A percentile compares a stretch with the other conserved stretches of the same genome.
Evolutionary conservation across 2,113 vertebrate genomes (phyloP).

Genomic region (Lagopus leucura): DNA sequence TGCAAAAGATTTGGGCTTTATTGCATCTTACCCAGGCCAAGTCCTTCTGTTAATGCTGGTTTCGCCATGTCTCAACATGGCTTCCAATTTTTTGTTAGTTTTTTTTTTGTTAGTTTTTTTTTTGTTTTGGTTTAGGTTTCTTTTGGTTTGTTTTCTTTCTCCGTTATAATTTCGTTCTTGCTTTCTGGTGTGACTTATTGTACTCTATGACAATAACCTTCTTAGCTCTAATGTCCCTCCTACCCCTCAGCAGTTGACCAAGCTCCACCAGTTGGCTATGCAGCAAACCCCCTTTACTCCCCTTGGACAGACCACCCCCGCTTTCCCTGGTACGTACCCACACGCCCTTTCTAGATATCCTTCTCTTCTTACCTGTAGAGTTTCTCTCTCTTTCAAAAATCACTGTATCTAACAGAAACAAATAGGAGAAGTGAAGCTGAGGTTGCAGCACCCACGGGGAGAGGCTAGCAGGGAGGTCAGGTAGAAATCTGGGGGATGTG

Average conservation of each 20-base stretch:
- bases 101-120: not conserved
- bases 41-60: slow-evolving; percentile 80
- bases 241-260: slow-evolving; percentile 99
- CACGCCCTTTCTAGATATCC: slow-evolving; percentile 86
- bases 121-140: not conserved
- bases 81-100: slow-evolving; percentile 61
- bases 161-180: slow-evolving; percentile 81
- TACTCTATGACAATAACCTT: slow-evolving; percentile 93
- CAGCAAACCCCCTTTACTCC: slow-evolving; percentile 99
- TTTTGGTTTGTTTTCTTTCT: not conserved
- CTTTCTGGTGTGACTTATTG: slow-evolving; percentile 88
- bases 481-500: not conserved
- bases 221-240: slow-evolving; percentile 99
- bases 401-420: slow-evolving; percentile 19
- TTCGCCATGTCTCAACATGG: slow-evolving; percentile 84
- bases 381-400: slow-evolving; percentile 78
- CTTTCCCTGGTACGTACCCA: slow-evolving; percentile 99
- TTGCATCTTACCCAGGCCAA: slow-evolving; percentile 82
- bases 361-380: slow-evolving; percentile 89
- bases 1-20: slow-evolving; percentile 53
- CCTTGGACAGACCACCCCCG: slow-evolving; percentile 99
- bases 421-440: not conserved
- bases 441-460: not conserved
- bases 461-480: not conserved
- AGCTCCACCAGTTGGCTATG: slow-evolving; percentile 99